phyloP scores from a whole-genome alignment of 1,140 invertebrate genomes.

The Littorina saxatilis region DNA sequence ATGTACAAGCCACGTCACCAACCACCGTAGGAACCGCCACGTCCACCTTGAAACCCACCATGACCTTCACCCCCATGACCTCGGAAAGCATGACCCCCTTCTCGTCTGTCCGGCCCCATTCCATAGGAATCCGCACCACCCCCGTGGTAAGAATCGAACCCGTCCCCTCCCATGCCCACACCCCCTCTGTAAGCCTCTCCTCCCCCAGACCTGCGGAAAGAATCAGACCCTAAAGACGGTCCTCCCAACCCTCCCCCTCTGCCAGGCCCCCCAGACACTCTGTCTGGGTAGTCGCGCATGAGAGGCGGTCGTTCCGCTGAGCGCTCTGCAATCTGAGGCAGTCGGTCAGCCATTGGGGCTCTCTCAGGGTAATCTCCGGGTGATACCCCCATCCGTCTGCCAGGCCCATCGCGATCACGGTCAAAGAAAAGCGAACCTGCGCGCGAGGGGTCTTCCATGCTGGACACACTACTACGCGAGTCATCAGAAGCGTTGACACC shows the following conservation, averaged over 20 bases:
- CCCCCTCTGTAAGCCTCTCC: neutral
- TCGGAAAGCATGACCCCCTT: neutral
- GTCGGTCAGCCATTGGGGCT: neutral
- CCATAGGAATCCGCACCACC: conserved; percentile 1
- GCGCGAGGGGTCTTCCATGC: neutral
- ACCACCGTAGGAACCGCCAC: conserved; percentile 3
- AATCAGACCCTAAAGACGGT: neutral
- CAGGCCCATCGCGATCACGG: conserved; percentile 11
- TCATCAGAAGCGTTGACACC: conserved; percentile 5
- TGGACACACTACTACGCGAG: neutral
- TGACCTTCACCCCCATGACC: conserved; percentile 7
- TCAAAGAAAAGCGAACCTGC: conserved; percentile 6
- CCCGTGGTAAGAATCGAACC: neutral
- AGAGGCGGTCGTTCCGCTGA: neutral
- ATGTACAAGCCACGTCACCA: neutral
- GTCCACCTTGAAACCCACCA: neutral
- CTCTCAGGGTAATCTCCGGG: conserved; percentile 24
- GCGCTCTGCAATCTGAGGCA: neutral
- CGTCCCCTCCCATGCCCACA: conserved; percentile 5
- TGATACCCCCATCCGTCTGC: neutral
- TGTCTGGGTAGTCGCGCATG: neutral
- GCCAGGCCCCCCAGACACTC: neutral
- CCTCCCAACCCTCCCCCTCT: neutral
- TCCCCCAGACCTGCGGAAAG: neutral
- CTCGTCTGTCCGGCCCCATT: neutral